Conservation (phyloP, 2,113 vertebrate species). For the Triplophysa dalaica region DNA sequence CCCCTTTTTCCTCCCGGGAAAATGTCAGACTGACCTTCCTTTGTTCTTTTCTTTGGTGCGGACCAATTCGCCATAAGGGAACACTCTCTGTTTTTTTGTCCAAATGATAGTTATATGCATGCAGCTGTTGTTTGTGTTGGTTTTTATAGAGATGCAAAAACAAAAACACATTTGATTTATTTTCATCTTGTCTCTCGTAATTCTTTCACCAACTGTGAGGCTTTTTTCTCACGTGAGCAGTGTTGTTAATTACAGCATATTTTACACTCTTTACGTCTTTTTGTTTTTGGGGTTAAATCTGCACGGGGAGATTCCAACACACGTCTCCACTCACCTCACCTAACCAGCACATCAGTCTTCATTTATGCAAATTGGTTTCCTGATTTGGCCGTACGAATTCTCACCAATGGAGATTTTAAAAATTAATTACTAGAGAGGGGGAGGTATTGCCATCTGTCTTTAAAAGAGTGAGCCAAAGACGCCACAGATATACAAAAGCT, state of each 20-base stretch:
- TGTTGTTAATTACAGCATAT: conserved; percentile 30
- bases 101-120: neutral
- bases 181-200: neutral
- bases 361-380: conserved; percentile 43
- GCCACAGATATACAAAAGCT: conserved; percentile 14
- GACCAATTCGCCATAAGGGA: neutral
- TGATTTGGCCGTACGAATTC: conserved; percentile 29
- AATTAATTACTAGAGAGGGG: conserved; percentile 46
- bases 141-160: conserved; percentile 15
- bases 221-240: conserved; percentile 12
- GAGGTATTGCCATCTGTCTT: conserved; percentile 33
- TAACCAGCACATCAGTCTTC: conserved; percentile 30
- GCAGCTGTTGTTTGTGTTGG: conserved; percentile 5
- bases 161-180: neutral
- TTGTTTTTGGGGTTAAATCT: neutral
- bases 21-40: conserved; percentile 26
- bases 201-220: neutral
- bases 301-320: conserved; percentile 8
- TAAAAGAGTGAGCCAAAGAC: conserved; percentile 11
- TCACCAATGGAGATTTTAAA: conserved; percentile 39
- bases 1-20: neutral
- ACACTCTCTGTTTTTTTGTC: conserved; percentile 5
- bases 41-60: conserved; percentile 16
- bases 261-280: conserved; percentile 7
- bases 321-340: neutral